Base-by-base conservation (phyloP, 1,140 invertebrate genomes). In the Elysia chlorotica region DNA sequence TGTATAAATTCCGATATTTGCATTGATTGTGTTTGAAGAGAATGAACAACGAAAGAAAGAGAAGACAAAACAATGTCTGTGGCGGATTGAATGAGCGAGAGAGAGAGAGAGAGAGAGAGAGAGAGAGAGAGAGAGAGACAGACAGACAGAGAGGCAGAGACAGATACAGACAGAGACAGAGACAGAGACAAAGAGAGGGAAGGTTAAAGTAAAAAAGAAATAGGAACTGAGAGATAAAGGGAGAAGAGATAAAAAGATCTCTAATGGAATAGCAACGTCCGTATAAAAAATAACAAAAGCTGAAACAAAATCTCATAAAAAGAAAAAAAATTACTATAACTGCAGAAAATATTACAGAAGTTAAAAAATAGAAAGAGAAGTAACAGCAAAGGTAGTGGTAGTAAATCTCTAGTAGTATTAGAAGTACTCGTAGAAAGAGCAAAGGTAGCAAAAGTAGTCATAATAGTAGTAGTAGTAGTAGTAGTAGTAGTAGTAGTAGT, bases 141-240 rank as follows among this genome's bases (percentile, higher is more conserved):
- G 35, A 33, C 21, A 30, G n/a, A n/a, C n/a, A n/a, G n/a, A n/a
- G n/a, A n/a, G n/a, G n/a, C n/a, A n/a, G n/a, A n/a, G n/a, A n/a
- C n/a, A n/a, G n/a, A n/a, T n/a, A n/a, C n/a, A n/a, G n/a, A n/a
- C n/a, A n/a, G n/a, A n/a, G n/a, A n/a, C n/a, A n/a, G n/a, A n/a
- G n/a, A n/a, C n/a, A n/a, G n/a, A n/a, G n/a, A n/a, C n/a, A n/a
- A n/a, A n/a, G 21, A 63, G 35, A 19, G 35, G 6, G 28, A 31
- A 63, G 61, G n/a, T 21, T 25, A 59, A 59, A 25, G 28, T 21
- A 25, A 59, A 59, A 25, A 59, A 59, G 56, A 59, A 59, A 59
- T 17, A 59, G 28, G 56, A 59, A 59, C n/a, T n/a, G n/a, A n/a
- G n/a, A n/a, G n/a, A n/a, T n/a, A n/a, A n/a, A n/a, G n/a, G n/a